Evolutionary conservation across 2,797 vertebrate species (phyloP).

Genomic region (Melanotaenia maccullochi): DNA sequence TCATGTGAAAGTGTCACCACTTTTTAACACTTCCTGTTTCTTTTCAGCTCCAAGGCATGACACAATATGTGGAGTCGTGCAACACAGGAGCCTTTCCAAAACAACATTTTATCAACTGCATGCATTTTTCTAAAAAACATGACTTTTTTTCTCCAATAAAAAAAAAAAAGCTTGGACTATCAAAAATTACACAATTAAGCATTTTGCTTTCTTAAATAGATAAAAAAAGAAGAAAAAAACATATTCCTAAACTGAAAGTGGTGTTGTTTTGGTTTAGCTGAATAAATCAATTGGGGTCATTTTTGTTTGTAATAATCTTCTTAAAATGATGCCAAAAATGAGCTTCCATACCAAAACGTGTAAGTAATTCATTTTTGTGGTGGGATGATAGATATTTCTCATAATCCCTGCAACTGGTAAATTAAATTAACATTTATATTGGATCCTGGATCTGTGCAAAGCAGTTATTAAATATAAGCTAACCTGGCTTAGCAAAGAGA

Average conservation of each 20-base stretch:
- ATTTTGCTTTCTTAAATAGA: too few relatives aligned
- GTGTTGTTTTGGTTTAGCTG: too few relatives aligned
- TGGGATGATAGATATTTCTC: background rate
- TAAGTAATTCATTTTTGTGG: background rate
- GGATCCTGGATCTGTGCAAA: background rate
- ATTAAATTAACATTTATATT: background rate
- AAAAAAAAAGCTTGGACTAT: too few relatives aligned
- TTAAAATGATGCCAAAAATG: background rate
- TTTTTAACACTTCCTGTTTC: slow-evolving; percentile 50
- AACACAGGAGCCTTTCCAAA: background rate
- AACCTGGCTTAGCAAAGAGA: too few relatives aligned
- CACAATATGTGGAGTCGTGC: background rate
- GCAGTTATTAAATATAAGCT: background rate
- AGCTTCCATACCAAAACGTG: background rate
- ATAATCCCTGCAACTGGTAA: background rate
- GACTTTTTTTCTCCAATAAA: too few relatives aligned
- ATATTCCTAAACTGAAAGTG: too few relatives aligned
- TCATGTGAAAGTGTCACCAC: slow-evolving; percentile 55
- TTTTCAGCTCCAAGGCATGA: background rate
- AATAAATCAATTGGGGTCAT: too few relatives aligned
- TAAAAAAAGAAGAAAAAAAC: too few relatives aligned
- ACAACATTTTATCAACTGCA: background rate
- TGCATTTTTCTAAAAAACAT: too few relatives aligned
- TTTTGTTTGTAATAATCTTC: background rate
- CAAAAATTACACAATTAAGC: too few relatives aligned